Base-by-base conservation (phyloP, 2,113 vertebrate genomes). In the Diadophis punctatus region DNA sequence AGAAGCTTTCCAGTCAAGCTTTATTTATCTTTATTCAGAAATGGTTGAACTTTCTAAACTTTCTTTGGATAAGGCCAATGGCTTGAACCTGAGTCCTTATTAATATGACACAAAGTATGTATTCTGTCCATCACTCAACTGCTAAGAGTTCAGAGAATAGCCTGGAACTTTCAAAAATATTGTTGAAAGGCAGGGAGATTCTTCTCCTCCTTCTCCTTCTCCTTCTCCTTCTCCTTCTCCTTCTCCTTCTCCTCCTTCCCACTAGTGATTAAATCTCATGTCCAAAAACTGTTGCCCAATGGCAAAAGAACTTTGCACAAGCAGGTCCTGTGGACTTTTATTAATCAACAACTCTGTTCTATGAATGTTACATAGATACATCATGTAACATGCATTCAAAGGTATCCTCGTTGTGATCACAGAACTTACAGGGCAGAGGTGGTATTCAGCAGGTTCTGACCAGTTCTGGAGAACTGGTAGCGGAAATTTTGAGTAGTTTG, bases 161-260 rank as follows among this genome's bases (percentile, higher is more conserved):
- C 39, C 16, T n/a, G 30, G n/a, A 74, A 5, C n/a, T 74, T 74
- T 74, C 39, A 34, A 39, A 39, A 74, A 20, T 34, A 74, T 74
- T 20, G n/a, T 39, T 74, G 68, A 74, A 74, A 74, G 16, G 68
- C 16, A 20, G n/a, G n/a, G 68, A 39, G n/a, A 30, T 8, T 55
- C 18, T 27, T 34, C 5, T 34, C 3, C 30, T n/a, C 12, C 22
- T n/a, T n/a, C 27, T 16, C 30, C 30, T 25, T 25, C 52, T 9
- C 9, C 25, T 20, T 58, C 2, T 20, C 27, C 8, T 8, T 12
- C 12, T 4, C 0, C 2, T 0, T 23, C 25, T 1, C 2, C 63
- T 30, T 63, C 25, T n/a, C 30, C 30, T 25, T 25, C 52, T 53
- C 4, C 53, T 55, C 3, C 53, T 14, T 55, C 16, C 68, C 5